Conservation (phyloP, 2,888 invertebrate genomes). For the Ctena decussata region DNA sequence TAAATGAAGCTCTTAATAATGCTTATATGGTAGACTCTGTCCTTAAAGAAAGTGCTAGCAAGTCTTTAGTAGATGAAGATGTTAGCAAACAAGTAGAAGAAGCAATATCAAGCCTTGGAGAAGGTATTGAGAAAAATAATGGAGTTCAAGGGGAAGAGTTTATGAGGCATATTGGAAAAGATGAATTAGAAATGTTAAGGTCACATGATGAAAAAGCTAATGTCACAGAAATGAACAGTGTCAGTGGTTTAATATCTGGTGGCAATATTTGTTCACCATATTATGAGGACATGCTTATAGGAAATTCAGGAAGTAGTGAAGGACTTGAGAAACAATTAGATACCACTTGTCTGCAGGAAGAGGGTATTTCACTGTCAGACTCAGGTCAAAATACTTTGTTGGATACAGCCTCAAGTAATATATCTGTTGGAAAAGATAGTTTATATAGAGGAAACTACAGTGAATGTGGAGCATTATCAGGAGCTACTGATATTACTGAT, state of each 20-base stretch:
- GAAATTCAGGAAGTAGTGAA: constrained; percentile 23
- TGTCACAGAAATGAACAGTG: too few species aligned
- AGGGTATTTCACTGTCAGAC: background rate
- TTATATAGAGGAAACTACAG: background rate
- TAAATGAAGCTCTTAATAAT: background rate
- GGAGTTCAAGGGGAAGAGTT: background rate
- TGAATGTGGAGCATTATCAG: background rate
- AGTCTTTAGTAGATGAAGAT: too few species aligned
- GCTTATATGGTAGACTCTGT: background rate
- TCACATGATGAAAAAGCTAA: too few species aligned
- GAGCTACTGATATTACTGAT: background rate
- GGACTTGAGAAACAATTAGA: constrained; percentile 1
- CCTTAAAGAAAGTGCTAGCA: too few species aligned
- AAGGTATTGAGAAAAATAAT: background rate
- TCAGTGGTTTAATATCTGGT: background rate
- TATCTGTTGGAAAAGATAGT: background rate
- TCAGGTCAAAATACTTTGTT: background rate
- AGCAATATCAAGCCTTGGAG: too few species aligned
- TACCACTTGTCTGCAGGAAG: background rate
- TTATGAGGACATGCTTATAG: constrained; percentile 8
- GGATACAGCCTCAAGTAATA: background rate
- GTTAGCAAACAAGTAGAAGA: too few species aligned
- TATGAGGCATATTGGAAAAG: background rate
- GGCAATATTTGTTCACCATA: background rate
- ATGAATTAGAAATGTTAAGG: background rate